These are phyloP conservation scores for Homalodisca vitripennis DNA, from an alignment of 1,140 invertebrate genomes.

Conservation along the genomic window DNA sequence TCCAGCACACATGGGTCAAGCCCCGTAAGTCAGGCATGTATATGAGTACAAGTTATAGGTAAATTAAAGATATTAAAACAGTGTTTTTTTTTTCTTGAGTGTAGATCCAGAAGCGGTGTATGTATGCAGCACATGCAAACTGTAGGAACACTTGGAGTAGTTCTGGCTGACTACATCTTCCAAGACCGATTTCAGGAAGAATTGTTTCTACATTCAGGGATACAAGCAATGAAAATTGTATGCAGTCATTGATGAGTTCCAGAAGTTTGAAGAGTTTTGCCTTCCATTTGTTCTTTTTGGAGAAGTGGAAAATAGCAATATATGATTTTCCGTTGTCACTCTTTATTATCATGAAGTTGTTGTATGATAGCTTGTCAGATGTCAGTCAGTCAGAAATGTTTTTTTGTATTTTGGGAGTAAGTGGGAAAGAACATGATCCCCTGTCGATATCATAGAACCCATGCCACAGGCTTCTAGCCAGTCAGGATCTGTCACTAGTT, in stretches of 20 bases:
- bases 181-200: background rate
- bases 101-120: background rate
- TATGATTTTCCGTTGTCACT: background rate
- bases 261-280: background rate
- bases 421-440: background rate
- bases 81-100: background rate
- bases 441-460: background rate
- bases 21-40: too few relatives aligned
- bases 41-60: too few relatives aligned
- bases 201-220: background rate
- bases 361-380: background rate
- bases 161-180: background rate
- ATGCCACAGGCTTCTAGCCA: background rate
- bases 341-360: conserved; percentile 1
- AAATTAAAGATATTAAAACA: too few relatives aligned
- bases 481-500: too few relatives aligned
- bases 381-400: background rate
- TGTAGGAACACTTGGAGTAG: conserved; percentile 3
- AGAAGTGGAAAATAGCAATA: background rate
- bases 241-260: conserved; percentile 9
- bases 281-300: conserved; percentile 6
- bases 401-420: background rate
- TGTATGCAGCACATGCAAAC: conserved; percentile 1
- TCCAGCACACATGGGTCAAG: too few relatives aligned
- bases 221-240: conserved; percentile 33